Base-by-base conservation (phyloP, 2,888 invertebrate genomes). In the Pocota personata region DNA sequence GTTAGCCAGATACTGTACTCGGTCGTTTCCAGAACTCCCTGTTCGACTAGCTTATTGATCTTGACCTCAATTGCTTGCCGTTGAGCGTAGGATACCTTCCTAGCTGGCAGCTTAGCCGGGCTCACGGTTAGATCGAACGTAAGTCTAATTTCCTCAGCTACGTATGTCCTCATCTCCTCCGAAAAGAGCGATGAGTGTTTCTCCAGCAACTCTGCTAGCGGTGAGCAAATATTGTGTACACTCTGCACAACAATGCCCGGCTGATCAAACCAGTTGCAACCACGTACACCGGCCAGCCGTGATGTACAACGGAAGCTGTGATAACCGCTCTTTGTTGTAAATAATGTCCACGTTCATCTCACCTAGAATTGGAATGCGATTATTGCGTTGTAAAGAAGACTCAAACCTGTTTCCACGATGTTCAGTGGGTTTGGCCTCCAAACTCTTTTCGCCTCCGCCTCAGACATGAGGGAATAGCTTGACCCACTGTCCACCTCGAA, bases 1-100 rank as follows among this genome's bases (percentile, higher is more conserved):
- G 62, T 87, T 4, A 62, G 48, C 50, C 77, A 72, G 1, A 60
- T 40, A 30, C 88, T 71, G 35, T 87, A 50, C 30, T 71, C 48
- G 7, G 88, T 55, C 14, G 87, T 87, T 37, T 84, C 88, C 12
- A 89, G 35, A 60, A 89, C 77, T 3, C 87, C 87, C 69, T 88
- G 88, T 21, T 46, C 7, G n/a, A 88, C 58, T n/a, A 89, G 52
- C 60, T 76, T 88, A 37, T 87, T 75, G 12, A 89, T 30, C 57
- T 89, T 87, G 10, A 35, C 32, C 35, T 89, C 88, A 16, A 88
- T 71, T 32, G 69, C 52, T n/a, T 55, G 57, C 24, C 72, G 62
- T 52, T 88, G 58, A 8, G 88, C 88, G 21, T 86, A 84, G 5
- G 87, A 80, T 21, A 67, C 48, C 2, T 57, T 52, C 10, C 75